Evolutionary conservation across 2,888 invertebrate species (phyloP).

Genomic region (Pilophorus perplexus): DNA sequence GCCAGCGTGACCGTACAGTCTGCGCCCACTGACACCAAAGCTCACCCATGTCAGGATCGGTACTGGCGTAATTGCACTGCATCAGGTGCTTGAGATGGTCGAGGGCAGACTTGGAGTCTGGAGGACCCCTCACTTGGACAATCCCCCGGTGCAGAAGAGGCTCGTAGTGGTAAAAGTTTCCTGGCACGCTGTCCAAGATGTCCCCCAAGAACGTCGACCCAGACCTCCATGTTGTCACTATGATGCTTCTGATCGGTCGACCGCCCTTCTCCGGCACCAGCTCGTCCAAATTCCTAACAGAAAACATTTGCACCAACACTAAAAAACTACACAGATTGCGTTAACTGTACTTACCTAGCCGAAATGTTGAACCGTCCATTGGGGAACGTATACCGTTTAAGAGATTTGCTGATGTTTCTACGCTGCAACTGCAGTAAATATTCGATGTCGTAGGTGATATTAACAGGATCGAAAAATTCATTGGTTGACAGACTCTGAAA

Average conservation of each 20-base stretch:
- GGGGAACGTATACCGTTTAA: constrained; percentile 58
- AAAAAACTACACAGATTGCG: neutral
- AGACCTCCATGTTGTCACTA: constrained; percentile 86
- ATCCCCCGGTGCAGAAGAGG: constrained; percentile 80
- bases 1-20: neutral
- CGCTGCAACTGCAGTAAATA: constrained; percentile 61
- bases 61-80: constrained; percentile 67
- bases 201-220: constrained; percentile 89
- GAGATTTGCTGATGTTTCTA: constrained; percentile 57
- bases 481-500: constrained; percentile 49
- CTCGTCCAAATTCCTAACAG: constrained; percentile 63
- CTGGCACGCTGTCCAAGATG: constrained; percentile 77
- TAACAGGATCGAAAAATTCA: constrained; percentile 47
- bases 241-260: constrained; percentile 69
- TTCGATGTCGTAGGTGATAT: constrained; percentile 53
- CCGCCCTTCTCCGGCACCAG: constrained; percentile 69
- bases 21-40: too few species aligned
- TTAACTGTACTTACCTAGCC: constrained; percentile 52
- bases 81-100: constrained; percentile 68
- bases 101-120: constrained; percentile 66
- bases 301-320: too few species aligned
- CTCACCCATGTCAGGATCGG: constrained; percentile 57
- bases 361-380: constrained; percentile 57
- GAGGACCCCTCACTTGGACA: constrained; percentile 73
- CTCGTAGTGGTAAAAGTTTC: constrained; percentile 87